Base-by-base conservation (phyloP, 92 coral and sea anemone species). In the Virgularia gustaviana region DNA sequence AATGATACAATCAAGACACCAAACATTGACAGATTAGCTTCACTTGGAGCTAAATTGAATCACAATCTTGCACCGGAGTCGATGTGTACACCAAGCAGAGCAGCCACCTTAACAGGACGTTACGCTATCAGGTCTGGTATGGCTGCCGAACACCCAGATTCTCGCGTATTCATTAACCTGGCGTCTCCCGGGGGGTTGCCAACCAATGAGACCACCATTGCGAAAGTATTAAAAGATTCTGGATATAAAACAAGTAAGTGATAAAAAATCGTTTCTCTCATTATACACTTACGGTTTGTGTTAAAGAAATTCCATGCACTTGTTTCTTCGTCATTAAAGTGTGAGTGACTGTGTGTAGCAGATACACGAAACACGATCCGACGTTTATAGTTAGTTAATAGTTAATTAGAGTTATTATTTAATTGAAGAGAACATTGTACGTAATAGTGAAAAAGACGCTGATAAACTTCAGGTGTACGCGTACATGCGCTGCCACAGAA, bases 1-100 rank as follows among this genome's bases (percentile, higher is more conserved):
- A 85, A 90, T 41, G 81, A 85, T 64, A 74, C 94, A 36, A 68
- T 88, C 34, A 81, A 84, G 59, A 90, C 96, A 38, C 96, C 95
- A 6, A 82, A 90, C 81, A 76, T 90, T 65, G 96, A 90, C 59
- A 81, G 88, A 32, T 56, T 90, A 0, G 96, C 96, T 6, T 79
- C 79, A 27, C 76, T 77, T 57, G 96, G 96, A 60, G 90, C 83
- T 24, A 73, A 79, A 57, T 76, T 88, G 56, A 60, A 67, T 36
- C 95, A 90, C 37, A 84, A 85, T 78, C 73, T 88, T 32, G 51
- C 86, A 0, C 86, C 90, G 23, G 95, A 75, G 23, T 77, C 97
- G 38, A n/a, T 90, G 2, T 90, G 97, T 63, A 90, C 89, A 2
- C 97, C 95, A n/a, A 85, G 88, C 34, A 78, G 97, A 36, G 97